Conservation (phyloP, 2,888 invertebrate genomes). For the Timema podura region DNA sequence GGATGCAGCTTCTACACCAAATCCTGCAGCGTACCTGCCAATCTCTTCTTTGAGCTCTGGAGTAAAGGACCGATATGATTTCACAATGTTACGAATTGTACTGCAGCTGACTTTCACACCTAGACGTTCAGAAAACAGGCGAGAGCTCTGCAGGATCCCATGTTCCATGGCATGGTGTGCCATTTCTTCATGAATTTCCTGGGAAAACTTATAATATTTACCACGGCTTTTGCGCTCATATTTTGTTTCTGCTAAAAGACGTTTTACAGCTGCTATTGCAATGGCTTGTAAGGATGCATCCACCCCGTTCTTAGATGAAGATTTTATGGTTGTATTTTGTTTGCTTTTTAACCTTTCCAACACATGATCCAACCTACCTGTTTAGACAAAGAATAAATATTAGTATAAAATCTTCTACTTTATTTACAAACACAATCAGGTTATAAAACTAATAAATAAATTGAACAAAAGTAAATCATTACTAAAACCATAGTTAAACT, state of each 20-base stretch:
- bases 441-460: too few relatives aligned
- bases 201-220: slow-evolving; percentile 37
- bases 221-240: slow-evolving; percentile 36
- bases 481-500: too few relatives aligned
- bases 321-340: too few relatives aligned
- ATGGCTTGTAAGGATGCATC: slow-evolving; percentile 26
- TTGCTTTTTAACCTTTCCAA: too few relatives aligned
- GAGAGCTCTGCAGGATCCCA: slow-evolving; percentile 35
- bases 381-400: too few relatives aligned
- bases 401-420: too few relatives aligned
- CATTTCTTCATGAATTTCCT: slow-evolving; percentile 37
- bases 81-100: slow-evolving; percentile 38
- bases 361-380: too few relatives aligned
- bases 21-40: slow-evolving; percentile 34
- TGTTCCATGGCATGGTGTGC: slow-evolving; percentile 36
- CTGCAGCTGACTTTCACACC: slow-evolving; percentile 37
- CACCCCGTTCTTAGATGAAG: too few relatives aligned
- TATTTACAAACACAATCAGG: too few relatives aligned
- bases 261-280: slow-evolving; percentile 37
- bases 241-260: slow-evolving; percentile 35
- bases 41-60: slow-evolving; percentile 37
- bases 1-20: slow-evolving; percentile 35
- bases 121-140: slow-evolving; percentile 35
- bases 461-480: too few relatives aligned
- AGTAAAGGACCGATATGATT: slow-evolving; percentile 33